These are phyloP conservation scores for Serranochromis macrocephalus DNA, from an alignment of 2,113 vertebrate genomes.

Conservation along the genomic window DNA sequence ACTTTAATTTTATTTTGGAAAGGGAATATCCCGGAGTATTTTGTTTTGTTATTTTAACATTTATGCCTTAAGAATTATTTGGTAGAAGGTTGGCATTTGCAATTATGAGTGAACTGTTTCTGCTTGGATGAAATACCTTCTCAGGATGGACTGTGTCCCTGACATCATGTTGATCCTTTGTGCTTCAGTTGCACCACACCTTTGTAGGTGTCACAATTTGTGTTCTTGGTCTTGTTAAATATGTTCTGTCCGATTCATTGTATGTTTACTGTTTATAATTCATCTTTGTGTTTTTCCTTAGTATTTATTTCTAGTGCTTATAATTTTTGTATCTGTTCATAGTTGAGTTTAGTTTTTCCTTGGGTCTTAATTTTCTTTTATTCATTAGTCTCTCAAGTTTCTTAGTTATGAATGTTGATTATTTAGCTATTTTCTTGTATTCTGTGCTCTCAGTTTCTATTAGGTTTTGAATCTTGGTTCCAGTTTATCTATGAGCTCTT, in stretches of 20 bases:
- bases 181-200: neutral
- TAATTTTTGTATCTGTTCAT: neutral
- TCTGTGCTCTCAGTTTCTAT: neutral
- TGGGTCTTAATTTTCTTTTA: neutral
- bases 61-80: neutral
- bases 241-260: neutral
- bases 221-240: neutral
- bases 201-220: neutral
- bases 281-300: neutral
- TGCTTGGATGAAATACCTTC: neutral
- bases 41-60: neutral
- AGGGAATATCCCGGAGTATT: fast-evolving
- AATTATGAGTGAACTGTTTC: neutral
- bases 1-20: neutral
- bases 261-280: neutral
- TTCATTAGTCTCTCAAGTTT: neutral
- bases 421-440: neutral
- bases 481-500: neutral
- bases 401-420: neutral
- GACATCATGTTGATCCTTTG: neutral
- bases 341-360: neutral
- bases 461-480: neutral
- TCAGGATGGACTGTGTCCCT: neutral
- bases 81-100: neutral
- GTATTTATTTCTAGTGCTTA: neutral